Conservation (phyloP, 2,113 vertebrate genomes). For the Ploceus nigricollis region DNA sequence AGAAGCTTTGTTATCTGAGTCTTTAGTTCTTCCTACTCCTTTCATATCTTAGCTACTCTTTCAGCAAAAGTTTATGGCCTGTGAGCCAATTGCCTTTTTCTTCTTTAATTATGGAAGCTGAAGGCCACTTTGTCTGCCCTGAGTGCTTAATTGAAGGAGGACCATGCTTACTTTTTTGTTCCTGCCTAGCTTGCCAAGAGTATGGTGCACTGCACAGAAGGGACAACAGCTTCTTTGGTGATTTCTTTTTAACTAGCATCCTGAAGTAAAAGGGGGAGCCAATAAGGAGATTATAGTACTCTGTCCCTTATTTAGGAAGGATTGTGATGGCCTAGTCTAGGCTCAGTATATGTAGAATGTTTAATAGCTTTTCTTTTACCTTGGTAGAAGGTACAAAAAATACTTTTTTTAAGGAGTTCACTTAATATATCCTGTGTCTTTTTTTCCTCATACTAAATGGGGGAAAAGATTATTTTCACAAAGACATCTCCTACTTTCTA, state of each 20-base stretch:
- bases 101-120: slow-evolving; percentile 44
- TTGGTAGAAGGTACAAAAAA: background rate
- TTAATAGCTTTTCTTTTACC: background rate
- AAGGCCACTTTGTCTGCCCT: slow-evolving; percentile 40
- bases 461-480: background rate
- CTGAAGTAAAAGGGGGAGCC: background rate
- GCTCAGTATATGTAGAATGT: background rate
- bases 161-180: slow-evolving; percentile 18
- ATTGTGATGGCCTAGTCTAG: background rate
- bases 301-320: background rate
- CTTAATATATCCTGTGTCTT: background rate
- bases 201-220: background rate
- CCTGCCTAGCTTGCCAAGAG: background rate
- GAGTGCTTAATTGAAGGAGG: slow-evolving; percentile 19
- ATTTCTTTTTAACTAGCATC: slow-evolving; percentile 3
- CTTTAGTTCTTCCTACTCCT: slow-evolving; percentile 24
- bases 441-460: background rate
- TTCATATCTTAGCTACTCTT: slow-evolving; percentile 26
- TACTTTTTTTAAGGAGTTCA: background rate
- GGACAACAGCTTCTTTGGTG: background rate
- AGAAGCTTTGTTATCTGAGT: background rate
- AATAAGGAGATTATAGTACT: background rate
- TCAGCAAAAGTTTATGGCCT: slow-evolving; percentile 37
- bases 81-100: slow-evolving; percentile 33
- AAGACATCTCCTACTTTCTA: background rate